Evolutionary conservation across 2,888 invertebrate genomes (phyloP).

Genomic region (Lordiphosa andalusiaca): DNA sequence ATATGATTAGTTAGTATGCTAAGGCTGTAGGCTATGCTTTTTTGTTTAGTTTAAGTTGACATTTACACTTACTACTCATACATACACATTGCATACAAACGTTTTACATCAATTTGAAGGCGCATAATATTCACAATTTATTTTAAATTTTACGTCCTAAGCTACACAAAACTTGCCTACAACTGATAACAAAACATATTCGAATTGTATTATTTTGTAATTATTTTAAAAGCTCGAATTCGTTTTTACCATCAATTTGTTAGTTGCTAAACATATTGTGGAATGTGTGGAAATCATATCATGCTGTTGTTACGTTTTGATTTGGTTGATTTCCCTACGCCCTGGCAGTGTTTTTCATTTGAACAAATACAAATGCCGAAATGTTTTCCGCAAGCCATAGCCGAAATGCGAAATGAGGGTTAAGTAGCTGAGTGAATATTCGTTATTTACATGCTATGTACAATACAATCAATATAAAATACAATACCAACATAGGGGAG

Average conservation of each 20-base stretch:
- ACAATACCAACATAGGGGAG: neutral
- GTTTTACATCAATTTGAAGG: slow-evolving; percentile 69
- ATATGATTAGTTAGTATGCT: slow-evolving; percentile 20
- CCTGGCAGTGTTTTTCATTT: slow-evolving; percentile 77
- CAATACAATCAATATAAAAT: slow-evolving; percentile 38
- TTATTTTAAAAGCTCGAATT: slow-evolving; percentile 76
- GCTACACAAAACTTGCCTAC: slow-evolving; percentile 46
- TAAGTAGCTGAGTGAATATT: neutral
- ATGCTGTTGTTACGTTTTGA: slow-evolving; percentile 33
- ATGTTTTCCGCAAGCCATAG: too few species aligned
- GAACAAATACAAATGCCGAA: slow-evolving; percentile 54
- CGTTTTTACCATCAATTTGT: slow-evolving; percentile 52
- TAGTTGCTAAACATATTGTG: slow-evolving; percentile 52
- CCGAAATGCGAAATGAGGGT: slow-evolving; percentile 1
- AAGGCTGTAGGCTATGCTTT: slow-evolving; percentile 47
- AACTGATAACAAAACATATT: slow-evolving; percentile 45
- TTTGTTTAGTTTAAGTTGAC: slow-evolving; percentile 38
- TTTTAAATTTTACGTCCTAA: slow-evolving; percentile 43
- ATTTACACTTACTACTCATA: slow-evolving; percentile 39
- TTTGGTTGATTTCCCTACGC: slow-evolving; percentile 75
- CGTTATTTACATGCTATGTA: slow-evolving; percentile 66
- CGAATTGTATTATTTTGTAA: slow-evolving; percentile 20
- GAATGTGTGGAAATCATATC: slow-evolving; percentile 28
- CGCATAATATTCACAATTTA: slow-evolving; percentile 79
- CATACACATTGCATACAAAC: slow-evolving; percentile 25